phyloP scores from a whole-genome alignment of 2,888 invertebrate genomes.

The Lasioglossum lativentre region DNA sequence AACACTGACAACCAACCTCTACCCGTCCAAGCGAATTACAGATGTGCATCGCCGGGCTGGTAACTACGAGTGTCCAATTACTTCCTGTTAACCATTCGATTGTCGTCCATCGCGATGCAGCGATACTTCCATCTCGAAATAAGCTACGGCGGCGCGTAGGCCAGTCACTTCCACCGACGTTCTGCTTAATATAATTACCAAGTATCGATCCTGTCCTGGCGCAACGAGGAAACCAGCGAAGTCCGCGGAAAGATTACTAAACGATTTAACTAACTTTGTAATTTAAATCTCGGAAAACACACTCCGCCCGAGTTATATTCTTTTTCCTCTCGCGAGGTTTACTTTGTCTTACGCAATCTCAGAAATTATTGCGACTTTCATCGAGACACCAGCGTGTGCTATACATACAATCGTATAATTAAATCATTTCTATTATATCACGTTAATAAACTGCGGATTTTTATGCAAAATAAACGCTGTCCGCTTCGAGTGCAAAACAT shows the following conservation, averaged over 20 bases:
- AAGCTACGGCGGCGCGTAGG: conserved; percentile 59
- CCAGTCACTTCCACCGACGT: conserved; percentile 62
- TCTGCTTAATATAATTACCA: conserved; percentile 77
- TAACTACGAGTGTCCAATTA: conserved; percentile 73
- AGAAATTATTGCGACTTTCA: neutral
- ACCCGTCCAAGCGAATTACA: conserved; percentile 66
- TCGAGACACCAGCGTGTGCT: neutral
- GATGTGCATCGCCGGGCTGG: conserved; percentile 59
- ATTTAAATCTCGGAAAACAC: conserved; percentile 57
- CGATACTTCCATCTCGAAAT: conserved; percentile 71
- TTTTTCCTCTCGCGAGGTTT: neutral
- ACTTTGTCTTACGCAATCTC: neutral
- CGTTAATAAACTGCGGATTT: no score
- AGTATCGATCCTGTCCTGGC: conserved; percentile 70
- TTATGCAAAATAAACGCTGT: no score
- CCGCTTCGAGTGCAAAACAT: no score
- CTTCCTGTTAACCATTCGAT: conserved; percentile 72
- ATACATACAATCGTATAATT: neutral
- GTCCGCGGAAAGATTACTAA: conserved; percentile 53
- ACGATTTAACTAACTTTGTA: conserved; percentile 65
- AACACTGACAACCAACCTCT: conserved; percentile 66
- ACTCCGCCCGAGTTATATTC: conserved; percentile 14
- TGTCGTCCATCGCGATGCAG: conserved; percentile 68
- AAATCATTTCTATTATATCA: neutral
- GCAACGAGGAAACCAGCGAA: conserved; percentile 32